Evolutionary conservation across 1,140 invertebrate genomes (phyloP).

Genomic region (Hormaphis cornu): DNA sequence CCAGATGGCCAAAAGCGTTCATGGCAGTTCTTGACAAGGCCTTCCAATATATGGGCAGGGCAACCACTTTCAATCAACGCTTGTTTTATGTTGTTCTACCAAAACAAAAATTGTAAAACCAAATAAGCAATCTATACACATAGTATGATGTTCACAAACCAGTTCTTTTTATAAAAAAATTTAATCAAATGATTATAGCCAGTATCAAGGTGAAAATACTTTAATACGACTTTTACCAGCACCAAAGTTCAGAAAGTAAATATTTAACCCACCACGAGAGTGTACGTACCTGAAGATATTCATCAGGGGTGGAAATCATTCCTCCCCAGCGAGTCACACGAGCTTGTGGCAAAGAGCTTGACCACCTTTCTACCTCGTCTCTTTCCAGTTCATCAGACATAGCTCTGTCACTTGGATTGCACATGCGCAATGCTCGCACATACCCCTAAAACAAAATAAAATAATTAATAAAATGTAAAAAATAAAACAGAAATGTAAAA

Average conservation of each 20-base stretch:
- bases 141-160: too few relatives aligned
- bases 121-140: too few relatives aligned
- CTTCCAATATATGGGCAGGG: slow-evolving; percentile 82
- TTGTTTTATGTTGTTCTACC: slow-evolving; percentile 81
- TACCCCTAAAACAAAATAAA: slow-evolving; percentile 56
- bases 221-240: not conserved
- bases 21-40: slow-evolving; percentile 94
- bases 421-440: slow-evolving; percentile 79
- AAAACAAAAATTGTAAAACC: slow-evolving; percentile 34
- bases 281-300: slow-evolving; percentile 66
- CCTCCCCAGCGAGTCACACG: slow-evolving; percentile 91
- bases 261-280: not conserved
- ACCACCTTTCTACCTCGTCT: slow-evolving; percentile 88
- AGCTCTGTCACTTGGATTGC: slow-evolving; percentile 78
- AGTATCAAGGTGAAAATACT: slow-evolving; percentile 11
- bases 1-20: slow-evolving; percentile 89
- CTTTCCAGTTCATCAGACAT: slow-evolving; percentile 86
- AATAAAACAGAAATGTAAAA: not conserved
- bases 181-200: too few relatives aligned
- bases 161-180: too few relatives aligned
- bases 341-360: slow-evolving; percentile 69
- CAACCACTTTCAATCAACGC: slow-evolving; percentile 85
- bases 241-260: not conserved
- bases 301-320: slow-evolving; percentile 94
- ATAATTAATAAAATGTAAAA: not conserved